Conservation (phyloP, 2,888 invertebrate genomes). For the Timandra comae region DNA sequence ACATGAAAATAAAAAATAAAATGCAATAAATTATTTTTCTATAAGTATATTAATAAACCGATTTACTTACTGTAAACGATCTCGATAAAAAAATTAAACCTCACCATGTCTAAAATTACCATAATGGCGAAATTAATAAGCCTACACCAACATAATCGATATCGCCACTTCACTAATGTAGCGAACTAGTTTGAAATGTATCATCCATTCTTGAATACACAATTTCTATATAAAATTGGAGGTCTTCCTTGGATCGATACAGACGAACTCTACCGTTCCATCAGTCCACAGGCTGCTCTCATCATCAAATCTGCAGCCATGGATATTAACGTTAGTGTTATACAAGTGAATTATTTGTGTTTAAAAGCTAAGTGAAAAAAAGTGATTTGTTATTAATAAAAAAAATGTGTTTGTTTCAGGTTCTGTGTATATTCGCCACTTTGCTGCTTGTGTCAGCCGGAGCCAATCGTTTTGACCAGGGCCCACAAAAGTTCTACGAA, state of each 20-base stretch:
- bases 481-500: constrained; percentile 36
- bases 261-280: constrained; percentile 34
- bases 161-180: constrained; percentile 25
- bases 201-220: constrained; percentile 35
- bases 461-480: constrained; percentile 32
- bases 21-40: too few relatives aligned
- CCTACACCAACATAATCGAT: constrained; percentile 18
- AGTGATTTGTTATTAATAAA: not conserved
- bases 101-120: constrained; percentile 9
- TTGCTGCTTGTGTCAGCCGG: constrained; percentile 28
- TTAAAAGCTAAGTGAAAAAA: too few relatives aligned
- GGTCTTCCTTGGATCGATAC: constrained; percentile 31
- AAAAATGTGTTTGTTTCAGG: constrained; percentile 38
- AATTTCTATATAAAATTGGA: constrained; percentile 52
- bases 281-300: constrained; percentile 30
- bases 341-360: not conserved
- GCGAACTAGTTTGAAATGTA: constrained; percentile 35
- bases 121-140: constrained; percentile 19
- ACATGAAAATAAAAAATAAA: too few relatives aligned
- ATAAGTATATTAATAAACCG: too few relatives aligned
- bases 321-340: constrained; percentile 38
- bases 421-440: constrained; percentile 30
- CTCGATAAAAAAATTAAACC: not conserved
- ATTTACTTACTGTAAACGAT: too few relatives aligned
- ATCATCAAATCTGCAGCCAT: constrained; percentile 33